Base-by-base conservation (phyloP, 2,113 vertebrate genomes). In the Regulus satrapa region DNA sequence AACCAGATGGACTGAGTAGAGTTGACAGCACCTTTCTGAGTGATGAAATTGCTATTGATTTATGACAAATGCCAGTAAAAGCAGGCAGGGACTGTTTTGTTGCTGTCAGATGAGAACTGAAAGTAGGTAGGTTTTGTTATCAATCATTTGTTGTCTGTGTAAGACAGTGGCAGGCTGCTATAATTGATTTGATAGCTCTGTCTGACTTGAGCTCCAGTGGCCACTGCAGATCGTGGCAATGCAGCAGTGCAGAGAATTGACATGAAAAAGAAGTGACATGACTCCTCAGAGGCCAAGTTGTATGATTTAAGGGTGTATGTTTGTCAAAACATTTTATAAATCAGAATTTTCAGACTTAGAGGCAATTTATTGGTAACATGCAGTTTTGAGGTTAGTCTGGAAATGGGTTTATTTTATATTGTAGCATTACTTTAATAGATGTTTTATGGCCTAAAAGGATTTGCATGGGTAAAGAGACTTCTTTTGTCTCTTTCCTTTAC, bases 11-110 rank as follows among this genome's bases (percentile, higher is more conserved):
- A 95, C 97, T 96, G 91, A 98, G 94, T 88, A 93, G 94, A 98
- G 96, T 96, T 96, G 97, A 98, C 97, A 97, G 96, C 96, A 97
- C 96, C 92, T 98, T 98, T 97, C 96, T 95, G 79, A 97, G 85
- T 98, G 97, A 98, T 98, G 97, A 99, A 98, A 99, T 98, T 98
- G 98, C 97, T 98, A 98, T 98, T 99, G 99, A 99, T 99, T 99
- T 99, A 99, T 99, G 98, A 98, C 98, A 98, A 98, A 98, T 98
- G 98, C 98, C 98, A 97, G 97, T 96, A 94, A 97, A 97, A 98
- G 98, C 96, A 96, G 85, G 97, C 96, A 97, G 97, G 93, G 96
- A 97, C 98, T 98, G 98, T 98, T 98, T 98, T 98, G 98, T 98
- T 98, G 98, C 98, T 98, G 98, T 99, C 98, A 98, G 95, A 98